Evolutionary conservation across 2,797 vertebrate genomes (phyloP).

Genomic region (Leucoraja ocellata): DNA sequence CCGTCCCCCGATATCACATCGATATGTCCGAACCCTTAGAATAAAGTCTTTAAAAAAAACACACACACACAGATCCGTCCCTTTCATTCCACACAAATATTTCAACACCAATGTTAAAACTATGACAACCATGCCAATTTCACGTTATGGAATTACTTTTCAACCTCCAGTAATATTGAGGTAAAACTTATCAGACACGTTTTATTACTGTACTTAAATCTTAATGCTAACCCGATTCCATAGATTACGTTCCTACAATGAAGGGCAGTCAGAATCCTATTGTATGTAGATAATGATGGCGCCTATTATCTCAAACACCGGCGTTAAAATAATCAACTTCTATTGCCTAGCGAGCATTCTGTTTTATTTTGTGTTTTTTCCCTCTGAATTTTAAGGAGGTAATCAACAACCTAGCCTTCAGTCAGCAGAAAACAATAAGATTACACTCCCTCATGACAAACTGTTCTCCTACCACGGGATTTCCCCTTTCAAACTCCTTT

Average conservation of each 20-base stretch:
- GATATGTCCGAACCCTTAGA: neutral
- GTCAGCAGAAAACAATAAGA: slow-evolving; percentile 13
- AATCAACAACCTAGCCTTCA: slow-evolving; percentile 19
- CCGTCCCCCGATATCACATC: neutral
- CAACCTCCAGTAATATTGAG: neutral
- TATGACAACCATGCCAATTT: no score
- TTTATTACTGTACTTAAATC: neutral
- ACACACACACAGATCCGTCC: neutral
- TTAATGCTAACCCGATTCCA: neutral
- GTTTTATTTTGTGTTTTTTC: neutral
- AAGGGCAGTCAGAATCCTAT: neutral
- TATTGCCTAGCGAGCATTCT: neutral
- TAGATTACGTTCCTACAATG: neutral
- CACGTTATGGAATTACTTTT: neutral
- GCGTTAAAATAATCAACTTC: neutral
- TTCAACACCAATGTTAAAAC: neutral
- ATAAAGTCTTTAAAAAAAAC: neutral
- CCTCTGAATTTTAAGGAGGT: neutral
- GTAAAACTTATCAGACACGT: neutral
- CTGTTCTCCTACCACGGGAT: neutral
- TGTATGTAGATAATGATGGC: neutral
- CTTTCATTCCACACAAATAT: neutral
- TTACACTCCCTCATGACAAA: neutral
- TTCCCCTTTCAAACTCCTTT: neutral
- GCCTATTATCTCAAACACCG: neutral